Conservation (phyloP, 2,888 invertebrate species). For the Mythimna lalbum region DNA sequence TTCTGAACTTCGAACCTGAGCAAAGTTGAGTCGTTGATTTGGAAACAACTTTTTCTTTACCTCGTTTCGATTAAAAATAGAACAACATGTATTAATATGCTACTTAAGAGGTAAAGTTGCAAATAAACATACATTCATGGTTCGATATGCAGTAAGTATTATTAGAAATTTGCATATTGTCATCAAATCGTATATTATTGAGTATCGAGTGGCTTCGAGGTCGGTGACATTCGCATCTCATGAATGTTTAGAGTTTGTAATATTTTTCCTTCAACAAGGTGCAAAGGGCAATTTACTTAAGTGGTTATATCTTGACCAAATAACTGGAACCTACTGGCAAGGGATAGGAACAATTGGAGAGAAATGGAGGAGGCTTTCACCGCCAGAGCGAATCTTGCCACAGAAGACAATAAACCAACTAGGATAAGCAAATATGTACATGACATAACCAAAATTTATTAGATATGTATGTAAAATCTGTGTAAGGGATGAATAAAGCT, state of each 20-base stretch:
- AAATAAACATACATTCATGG: conserved; percentile 10
- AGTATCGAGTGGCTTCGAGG: conserved; percentile 35
- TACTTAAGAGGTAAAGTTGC: conserved; percentile 14
- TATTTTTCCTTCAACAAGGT: neutral
- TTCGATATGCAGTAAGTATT: conserved; percentile 7
- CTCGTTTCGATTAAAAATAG: neutral
- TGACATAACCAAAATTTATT: no score
- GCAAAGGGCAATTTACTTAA: neutral
- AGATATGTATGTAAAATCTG: no score
- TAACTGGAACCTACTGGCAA: no score
- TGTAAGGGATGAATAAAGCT: no score
- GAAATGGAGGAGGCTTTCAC: no score
- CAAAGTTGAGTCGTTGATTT: neutral
- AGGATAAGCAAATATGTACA: no score
- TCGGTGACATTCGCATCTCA: conserved; percentile 26
- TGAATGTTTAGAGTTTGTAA: conserved; percentile 15
- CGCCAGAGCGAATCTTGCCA: no score
- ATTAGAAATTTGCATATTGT: conserved; percentile 29
- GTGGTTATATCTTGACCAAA: neutral
- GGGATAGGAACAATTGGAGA: no score
- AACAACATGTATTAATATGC: neutral
- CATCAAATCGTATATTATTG: conserved; percentile 31
- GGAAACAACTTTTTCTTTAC: neutral
- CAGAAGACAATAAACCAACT: no score
- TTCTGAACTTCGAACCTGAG: neutral